Base-by-base conservation (phyloP, 2,888 invertebrate species). In the Cacoxenus indagator region DNA sequence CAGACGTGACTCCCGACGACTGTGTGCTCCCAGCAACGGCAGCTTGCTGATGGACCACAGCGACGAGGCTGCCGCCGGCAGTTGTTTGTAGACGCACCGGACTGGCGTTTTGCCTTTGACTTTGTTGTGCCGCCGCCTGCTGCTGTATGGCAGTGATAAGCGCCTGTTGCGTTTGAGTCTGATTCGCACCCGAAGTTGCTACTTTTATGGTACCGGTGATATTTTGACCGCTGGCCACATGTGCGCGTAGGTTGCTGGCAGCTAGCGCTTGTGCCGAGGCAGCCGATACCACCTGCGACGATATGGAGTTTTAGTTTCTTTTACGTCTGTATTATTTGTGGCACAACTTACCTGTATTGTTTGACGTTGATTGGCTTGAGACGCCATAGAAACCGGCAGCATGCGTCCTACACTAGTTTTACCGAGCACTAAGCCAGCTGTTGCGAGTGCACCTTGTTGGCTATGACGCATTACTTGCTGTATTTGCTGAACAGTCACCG, bases 401-500 rank as follows among this genome's bases (percentile, higher is more conserved):
- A 93, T 92, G 29, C 93, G 89, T 0, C 91, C 90, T 22, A 91
- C 90, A 59, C 91, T 89, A 0, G 90, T 90, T 81, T 92, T 92
- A 0, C 92, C 90, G 64, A 92, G 83, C 14, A 93, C 91, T 27
- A 87, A 78, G 8, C 91, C 91, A 68, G 87, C 78, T 1, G 84
- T 75, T 9, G 85, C 75, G 48, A 84, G 67, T 1, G 84, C 78
- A 4, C 85, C 90, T 65, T 90, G 90, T 64, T 87, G 88, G 0
- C 90, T 90, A 67, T 92, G 91, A 72, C 92, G 91, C 86, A 93
- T 91, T 11, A 93, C 92, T 83, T 94, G 93, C 72, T 93, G 93
- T 54, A 94, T 90, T 82, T 94, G 94, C 76, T 94, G 93, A 69
- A 94, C 91, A 0, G 93, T 93, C 85, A 93, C 91, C 0, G 92